A percentile compares a stretch with the other conserved stretches of the same genome.
These are phyloP conservation scores for Carassius gibelio DNA, from an alignment of 2,113 vertebrate species.

Conservation along the genomic window DNA sequence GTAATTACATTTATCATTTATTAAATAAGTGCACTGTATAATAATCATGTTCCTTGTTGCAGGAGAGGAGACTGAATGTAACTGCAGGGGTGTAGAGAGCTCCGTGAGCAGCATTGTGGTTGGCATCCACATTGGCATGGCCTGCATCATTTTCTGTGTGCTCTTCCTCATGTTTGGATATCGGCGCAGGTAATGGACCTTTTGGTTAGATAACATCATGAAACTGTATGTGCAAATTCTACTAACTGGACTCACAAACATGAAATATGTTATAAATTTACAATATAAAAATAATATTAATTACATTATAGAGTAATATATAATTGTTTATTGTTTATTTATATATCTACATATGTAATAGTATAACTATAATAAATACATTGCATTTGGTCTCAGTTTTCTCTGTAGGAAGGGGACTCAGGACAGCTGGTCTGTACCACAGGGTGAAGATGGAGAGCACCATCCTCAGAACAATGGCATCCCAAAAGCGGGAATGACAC, in stretches of 20 bases:
- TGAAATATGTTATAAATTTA: too few species aligned
- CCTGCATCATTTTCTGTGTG: constrained; percentile 80
- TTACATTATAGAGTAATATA: too few species aligned
- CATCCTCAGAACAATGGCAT: constrained; percentile 36
- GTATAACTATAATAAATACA: background rate
- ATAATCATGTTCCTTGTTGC: background rate
- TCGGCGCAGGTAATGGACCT: constrained; percentile 72
- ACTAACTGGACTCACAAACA: background rate
- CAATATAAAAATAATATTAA: too few species aligned
- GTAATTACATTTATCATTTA: background rate
- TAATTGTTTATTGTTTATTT: too few species aligned
- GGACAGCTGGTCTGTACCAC: constrained; percentile 74
- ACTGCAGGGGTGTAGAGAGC: constrained; percentile 70
- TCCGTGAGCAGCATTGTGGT: constrained; percentile 73
- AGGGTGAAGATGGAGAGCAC: constrained; percentile 47
- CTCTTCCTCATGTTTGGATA: constrained; percentile 81
- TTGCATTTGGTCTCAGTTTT: constrained; percentile 59
- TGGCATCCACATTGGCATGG: constrained; percentile 77
- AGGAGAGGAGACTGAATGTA: constrained; percentile 66
- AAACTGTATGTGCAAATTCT: background rate
- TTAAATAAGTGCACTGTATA: background rate
- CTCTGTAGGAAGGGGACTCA: constrained; percentile 73
- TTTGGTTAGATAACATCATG: background rate
- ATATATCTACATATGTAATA: too few species aligned
- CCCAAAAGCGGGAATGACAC: constrained; percentile 55